Base-by-base conservation (phyloP, 2,888 invertebrate genomes). In the Ormyrus labotus region DNA sequence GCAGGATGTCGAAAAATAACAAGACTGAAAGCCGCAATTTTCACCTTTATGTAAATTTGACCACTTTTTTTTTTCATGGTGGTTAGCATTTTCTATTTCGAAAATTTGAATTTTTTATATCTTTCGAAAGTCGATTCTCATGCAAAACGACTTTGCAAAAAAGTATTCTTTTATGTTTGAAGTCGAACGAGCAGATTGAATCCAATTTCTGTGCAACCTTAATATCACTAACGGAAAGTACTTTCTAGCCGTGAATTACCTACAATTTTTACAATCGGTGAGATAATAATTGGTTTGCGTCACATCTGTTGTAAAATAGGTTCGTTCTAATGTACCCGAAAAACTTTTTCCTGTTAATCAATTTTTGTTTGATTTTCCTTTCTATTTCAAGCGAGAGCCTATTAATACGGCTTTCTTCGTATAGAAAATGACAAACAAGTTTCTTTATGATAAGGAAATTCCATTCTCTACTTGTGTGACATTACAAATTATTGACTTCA, bases 371-470 rank as follows among this genome's bases (percentile, higher is more conserved):
- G 13, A 13, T 13, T 13, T 13, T 13, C 13, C 13, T 13, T 13
- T 13, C 13, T 13, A 60, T 47, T 48, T 64, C 13, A 65, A 58
- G 58, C 58, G 51, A 8, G n/a, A 60, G 55, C 55, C 47, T 13
- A 13, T 13, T 47, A 55, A 64, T 47, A 55, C 19, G 47, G 10
- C 11, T 13, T 64, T 73, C 47, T 45, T 55, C 7, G 72, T 9
- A 71, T 50, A 13, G 13, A 13, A 13, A 13, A 47, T 9, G 47
- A 63, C 9, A 64, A 63, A 64, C 55, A 63, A 73, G 72, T 73
- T 73, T 73, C 34, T 19, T 63, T 45, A 2, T 19, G 73, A 73
- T 73, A 73, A 73, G 73, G 64, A 73, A 73, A 6, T 60, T 71
- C 51, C 34, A 48, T n/a, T 58, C 57, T 19, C 13, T 8, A 2